These are phyloP conservation scores for Rallus limicola DNA, from an alignment of 2,113 vertebrate genomes.

Conservation along the genomic window DNA sequence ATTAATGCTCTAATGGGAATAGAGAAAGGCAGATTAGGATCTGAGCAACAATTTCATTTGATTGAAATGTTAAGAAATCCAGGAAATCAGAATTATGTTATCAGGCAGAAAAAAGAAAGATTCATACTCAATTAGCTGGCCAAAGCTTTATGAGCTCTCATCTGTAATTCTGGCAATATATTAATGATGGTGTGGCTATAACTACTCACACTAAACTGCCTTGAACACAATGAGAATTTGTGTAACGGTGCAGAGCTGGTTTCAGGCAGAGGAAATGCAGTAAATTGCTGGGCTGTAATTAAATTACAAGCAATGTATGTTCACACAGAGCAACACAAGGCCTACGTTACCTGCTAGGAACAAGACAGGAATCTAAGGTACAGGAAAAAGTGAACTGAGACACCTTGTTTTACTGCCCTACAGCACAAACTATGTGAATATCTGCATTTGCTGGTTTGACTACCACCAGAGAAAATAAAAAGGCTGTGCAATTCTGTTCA, in stretches of 20 bases:
- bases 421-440: neutral
- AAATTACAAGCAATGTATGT: neutral
- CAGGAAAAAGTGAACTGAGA: neutral
- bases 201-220: neutral
- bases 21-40: neutral
- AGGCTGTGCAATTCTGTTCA: neutral
- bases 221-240: neutral
- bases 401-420: neutral
- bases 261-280: neutral
- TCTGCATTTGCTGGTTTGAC: neutral
- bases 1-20: neutral
- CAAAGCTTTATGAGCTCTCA: neutral
- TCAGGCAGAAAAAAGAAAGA: neutral
- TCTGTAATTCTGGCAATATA: neutral
- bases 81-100: neutral
- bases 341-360: neutral
- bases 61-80: neutral
- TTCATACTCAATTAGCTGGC: neutral
- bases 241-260: neutral
- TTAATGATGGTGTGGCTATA: neutral
- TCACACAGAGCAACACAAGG: neutral
- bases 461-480: conserved; percentile 45
- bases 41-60: neutral
- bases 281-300: neutral
- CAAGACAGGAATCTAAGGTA: neutral